Percentiles rank a stretch among this genome's conserved stretches.
phyloP scores from a whole-genome alignment of 2,797 vertebrate genomes.

The Cuniculus paca region DNA sequence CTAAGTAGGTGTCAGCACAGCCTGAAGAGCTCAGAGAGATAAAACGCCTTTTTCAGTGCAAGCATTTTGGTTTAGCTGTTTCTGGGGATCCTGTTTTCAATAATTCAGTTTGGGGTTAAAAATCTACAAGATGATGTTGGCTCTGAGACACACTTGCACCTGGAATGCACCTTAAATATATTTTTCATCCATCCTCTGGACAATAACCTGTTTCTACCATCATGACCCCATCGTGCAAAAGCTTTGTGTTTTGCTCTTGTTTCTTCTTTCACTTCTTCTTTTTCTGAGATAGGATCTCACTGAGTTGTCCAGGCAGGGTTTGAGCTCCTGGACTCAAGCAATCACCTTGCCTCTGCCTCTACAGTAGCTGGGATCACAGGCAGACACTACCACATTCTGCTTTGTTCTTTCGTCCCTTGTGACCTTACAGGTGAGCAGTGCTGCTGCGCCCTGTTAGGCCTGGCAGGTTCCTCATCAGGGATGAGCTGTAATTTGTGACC shows the following conservation, averaged over 20 bases:
- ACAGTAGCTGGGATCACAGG: neutral
- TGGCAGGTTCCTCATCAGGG: neutral
- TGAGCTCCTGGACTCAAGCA: neutral
- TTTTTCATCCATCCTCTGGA: neutral
- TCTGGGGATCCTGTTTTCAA: neutral
- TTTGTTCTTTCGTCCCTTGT: neutral
- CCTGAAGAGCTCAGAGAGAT: neutral
- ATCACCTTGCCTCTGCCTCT: neutral
- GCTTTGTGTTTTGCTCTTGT: neutral
- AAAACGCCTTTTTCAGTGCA: neutral
- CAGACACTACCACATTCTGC: neutral
- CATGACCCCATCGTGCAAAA: neutral
- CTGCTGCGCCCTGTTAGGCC: neutral
- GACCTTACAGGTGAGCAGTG: neutral
- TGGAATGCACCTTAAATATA: neutral
- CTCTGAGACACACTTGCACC: neutral
- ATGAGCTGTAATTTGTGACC: neutral
- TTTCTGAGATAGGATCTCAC: neutral
- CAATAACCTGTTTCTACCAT: neutral
- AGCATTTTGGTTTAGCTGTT: neutral
- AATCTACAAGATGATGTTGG: neutral
- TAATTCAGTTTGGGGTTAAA: constrained; percentile 30
- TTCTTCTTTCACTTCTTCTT: neutral
- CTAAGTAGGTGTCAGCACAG: neutral
- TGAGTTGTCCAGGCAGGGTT: neutral